Base-by-base conservation (phyloP, 1,140 invertebrate species). In the Probaryconus sp. region DNA sequence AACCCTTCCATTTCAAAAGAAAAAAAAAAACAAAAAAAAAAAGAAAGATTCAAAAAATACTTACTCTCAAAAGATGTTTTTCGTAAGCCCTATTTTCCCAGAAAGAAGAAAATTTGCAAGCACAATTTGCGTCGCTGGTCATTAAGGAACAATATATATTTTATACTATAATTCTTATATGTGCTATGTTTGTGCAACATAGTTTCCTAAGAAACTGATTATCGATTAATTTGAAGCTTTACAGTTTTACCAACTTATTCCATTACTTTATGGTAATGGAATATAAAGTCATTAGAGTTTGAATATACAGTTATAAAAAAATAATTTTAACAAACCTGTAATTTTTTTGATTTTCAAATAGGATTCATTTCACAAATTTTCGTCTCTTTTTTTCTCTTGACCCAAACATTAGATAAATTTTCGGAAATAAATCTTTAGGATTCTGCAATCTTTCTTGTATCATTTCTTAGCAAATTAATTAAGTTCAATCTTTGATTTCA, bases 11-110 rank as follows among this genome's bases (percentile, higher is more conserved):
- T 10, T 7, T 5, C n/a, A 2, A 31, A 5, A 9, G 3, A 6
- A 3, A 20, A 10, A 20, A 42, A 2, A 42, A 4, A 20, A 10
- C 5, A 7, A 38, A 16, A 3, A 21, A 40, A 18, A 26, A 7
- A 30, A 14, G 11, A 18, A 26, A 17, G 31, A 48, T 31, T 6
- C 5, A 31, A 37, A 37, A 10, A 47, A 14, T 48, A 56, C 33
- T 71, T 58, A 71, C 68, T 47, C 51, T 56, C n/a, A 1, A 20
- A 14, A 53, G 38, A 48, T 71, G 68, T 13, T 37, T 35, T 45
- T 71, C 68, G 17, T 71, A 71, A 10, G 68, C 58, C 7, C 68
- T 43, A 64, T 71, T 55, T 51, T 71, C 50, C 68, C 68, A 71
- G 17, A 56, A 71, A n/a, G 60, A 60, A 20, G 69, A 20, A 60